Evolutionary conservation across 92 coral and sea anemone species (phyloP).

Genomic region (Phenganax marumi): DNA sequence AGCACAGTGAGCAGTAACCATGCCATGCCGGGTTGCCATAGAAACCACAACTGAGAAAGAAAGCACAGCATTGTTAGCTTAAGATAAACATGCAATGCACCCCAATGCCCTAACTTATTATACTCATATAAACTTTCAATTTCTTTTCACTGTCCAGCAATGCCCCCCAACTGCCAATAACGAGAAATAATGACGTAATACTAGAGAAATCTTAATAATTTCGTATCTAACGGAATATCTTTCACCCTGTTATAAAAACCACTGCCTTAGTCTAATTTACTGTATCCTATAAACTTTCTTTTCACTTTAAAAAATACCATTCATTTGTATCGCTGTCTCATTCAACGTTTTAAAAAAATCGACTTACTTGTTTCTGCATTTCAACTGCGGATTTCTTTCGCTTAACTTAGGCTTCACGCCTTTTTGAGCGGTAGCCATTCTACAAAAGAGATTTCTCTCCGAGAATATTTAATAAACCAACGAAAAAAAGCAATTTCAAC

Average conservation of each 20-base stretch:
- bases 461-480: background rate
- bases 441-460: background rate
- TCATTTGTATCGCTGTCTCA: no score
- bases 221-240: no score
- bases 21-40: slow-evolving; percentile 99
- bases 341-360: no score
- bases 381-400: slow-evolving; percentile 31
- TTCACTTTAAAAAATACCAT: no score
- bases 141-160: background rate
- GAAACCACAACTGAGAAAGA: slow-evolving; percentile 91
- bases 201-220: no score
- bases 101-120: background rate
- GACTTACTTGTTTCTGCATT: slow-evolving; percentile 38
- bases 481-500: background rate
- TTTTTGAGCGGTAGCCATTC: slow-evolving; percentile 3
- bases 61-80: background rate
- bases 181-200: no score
- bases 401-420: slow-evolving; percentile 27
- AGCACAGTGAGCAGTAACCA: slow-evolving; percentile 97
- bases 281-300: no score
- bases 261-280: no score
- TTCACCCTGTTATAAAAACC: no score
- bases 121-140: background rate
- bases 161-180: background rate
- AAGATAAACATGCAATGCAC: background rate